phyloP scores from a whole-genome alignment of 1,140 invertebrate genomes.

The Aphelinus atriplicis region DNA sequence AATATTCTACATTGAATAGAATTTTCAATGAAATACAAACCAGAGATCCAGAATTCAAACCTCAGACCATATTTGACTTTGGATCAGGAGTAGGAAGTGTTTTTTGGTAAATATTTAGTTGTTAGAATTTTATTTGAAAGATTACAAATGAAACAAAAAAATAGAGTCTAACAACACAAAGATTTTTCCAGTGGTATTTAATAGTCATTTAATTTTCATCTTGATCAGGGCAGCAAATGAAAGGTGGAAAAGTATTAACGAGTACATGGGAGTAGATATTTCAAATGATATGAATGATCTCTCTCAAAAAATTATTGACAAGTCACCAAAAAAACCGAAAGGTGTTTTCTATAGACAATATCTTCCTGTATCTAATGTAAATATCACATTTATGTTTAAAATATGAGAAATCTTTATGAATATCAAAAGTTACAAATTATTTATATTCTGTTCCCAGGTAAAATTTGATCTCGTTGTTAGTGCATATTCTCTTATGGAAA shows the following conservation, averaged over 20 bases:
- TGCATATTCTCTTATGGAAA: slow-evolving; percentile 84
- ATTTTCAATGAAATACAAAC: slow-evolving; percentile 80
- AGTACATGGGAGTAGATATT: slow-evolving; percentile 85
- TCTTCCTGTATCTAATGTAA: slow-evolving; percentile 75
- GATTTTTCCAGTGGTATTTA: not conserved
- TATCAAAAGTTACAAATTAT: slow-evolving; percentile 40
- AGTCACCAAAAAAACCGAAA: slow-evolving; percentile 67
- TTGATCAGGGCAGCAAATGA: slow-evolving; percentile 74
- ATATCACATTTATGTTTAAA: slow-evolving; percentile 21
- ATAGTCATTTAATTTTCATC: slow-evolving; percentile 7
- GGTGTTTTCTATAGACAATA: slow-evolving; percentile 83
- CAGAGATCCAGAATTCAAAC: slow-evolving; percentile 75
- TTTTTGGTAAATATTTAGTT: slow-evolving; percentile 71
- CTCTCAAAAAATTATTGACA: slow-evolving; percentile 75
- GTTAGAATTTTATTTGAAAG: not conserved
- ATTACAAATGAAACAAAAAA: not conserved
- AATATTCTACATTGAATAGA: slow-evolving; percentile 78
- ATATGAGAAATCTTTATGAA: not conserved
- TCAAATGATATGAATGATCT: slow-evolving; percentile 84
- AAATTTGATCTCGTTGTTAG: slow-evolving; percentile 84
- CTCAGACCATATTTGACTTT: slow-evolving; percentile 85
- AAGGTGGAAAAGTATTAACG: slow-evolving; percentile 78
- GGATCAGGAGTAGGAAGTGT: slow-evolving; percentile 89
- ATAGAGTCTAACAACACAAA: not conserved
- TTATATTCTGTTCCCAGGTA: slow-evolving; percentile 66